Evolutionary conservation across 2,888 invertebrate genomes (phyloP).

Genomic region (Mimachlamys varia): DNA sequence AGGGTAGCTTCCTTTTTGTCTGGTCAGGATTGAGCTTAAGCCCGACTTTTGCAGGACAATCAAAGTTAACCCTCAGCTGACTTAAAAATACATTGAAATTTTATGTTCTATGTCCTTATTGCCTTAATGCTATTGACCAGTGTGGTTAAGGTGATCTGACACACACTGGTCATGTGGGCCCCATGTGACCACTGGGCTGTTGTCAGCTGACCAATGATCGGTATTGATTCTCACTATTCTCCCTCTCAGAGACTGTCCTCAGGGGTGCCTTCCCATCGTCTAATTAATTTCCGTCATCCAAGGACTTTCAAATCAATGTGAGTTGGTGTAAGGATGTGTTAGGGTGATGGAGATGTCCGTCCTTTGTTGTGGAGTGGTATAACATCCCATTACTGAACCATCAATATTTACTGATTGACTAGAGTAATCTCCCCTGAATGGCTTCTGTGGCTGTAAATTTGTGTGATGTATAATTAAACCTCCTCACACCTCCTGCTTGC

Average conservation of each 20-base stretch:
- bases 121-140: background rate
- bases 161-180: background rate
- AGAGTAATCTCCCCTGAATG: constrained; percentile 34
- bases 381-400: constrained; percentile 29
- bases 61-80: too few species aligned
- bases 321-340: constrained; percentile 21
- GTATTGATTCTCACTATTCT: background rate
- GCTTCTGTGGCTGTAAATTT: background rate
- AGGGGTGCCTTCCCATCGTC: background rate
- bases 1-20: too few species aligned
- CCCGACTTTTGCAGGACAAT: too few species aligned
- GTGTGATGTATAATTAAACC: constrained; percentile 21
- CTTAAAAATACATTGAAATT: background rate
- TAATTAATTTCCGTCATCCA: constrained; percentile 29
- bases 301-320: constrained; percentile 15
- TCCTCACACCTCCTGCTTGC: background rate
- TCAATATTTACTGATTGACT: constrained; percentile 33
- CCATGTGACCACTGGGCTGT: background rate
- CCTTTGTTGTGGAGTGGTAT: constrained; percentile 14
- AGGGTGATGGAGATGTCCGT: constrained; percentile 13
- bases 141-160: constrained; percentile 17
- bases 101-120: background rate
- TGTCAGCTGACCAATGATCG: background rate
- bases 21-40: too few species aligned
- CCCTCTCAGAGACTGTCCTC: background rate